phyloP scores from a whole-genome alignment of 2,113 vertebrate genomes.

The Tyto alba region DNA sequence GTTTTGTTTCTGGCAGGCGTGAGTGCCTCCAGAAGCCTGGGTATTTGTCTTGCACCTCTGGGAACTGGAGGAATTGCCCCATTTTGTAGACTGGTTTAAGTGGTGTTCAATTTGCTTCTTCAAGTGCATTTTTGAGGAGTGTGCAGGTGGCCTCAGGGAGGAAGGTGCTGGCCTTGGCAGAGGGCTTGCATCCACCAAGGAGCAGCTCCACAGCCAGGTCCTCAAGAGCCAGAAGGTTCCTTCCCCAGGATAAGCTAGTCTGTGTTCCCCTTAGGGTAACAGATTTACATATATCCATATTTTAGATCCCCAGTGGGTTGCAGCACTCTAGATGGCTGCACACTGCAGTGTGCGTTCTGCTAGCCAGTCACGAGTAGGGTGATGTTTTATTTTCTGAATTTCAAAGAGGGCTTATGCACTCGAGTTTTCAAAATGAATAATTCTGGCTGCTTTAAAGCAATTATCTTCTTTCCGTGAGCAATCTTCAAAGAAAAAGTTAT shows the following conservation, averaged over 20 bases:
- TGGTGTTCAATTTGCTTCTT: background rate
- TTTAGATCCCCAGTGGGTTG: background rate
- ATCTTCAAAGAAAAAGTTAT: background rate
- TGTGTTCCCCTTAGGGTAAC: background rate
- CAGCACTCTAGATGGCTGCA: background rate
- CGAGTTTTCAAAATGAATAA: background rate
- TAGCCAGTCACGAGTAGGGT: background rate
- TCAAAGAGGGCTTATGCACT: background rate
- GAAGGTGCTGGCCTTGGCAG: background rate
- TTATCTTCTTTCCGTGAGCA: background rate
- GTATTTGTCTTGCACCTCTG: background rate
- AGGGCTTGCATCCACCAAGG: background rate
- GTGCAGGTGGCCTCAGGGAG: background rate
- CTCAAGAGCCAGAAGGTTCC: background rate
- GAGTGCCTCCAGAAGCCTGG: background rate
- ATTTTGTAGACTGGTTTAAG: background rate
- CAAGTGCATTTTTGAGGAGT: background rate
- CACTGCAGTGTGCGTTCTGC: accelerated
- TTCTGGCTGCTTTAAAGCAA: background rate
- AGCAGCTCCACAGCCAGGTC: background rate
- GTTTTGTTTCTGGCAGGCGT: background rate
- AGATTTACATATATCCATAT: background rate
- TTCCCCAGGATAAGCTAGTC: background rate
- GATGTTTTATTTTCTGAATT: background rate
- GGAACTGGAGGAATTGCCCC: background rate